Evolutionary conservation across 2,113 vertebrate genomes (phyloP).

Genomic region (Leucopsar rothschildi): DNA sequence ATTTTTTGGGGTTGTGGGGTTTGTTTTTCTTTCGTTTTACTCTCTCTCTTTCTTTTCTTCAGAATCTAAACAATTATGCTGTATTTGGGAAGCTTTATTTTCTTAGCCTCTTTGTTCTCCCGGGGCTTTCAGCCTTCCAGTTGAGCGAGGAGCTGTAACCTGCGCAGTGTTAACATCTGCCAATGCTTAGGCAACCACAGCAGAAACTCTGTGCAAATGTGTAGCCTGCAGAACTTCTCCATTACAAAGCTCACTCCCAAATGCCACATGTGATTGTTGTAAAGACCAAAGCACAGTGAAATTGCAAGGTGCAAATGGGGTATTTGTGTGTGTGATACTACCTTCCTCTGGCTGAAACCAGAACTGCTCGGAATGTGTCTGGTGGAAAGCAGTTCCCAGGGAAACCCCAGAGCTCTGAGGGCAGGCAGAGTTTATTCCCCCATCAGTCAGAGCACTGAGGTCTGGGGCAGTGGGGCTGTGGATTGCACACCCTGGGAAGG

Average conservation of each 20-base stretch:
- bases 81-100: neutral
- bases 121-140: neutral
- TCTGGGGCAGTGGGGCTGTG: neutral
- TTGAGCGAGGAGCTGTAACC: neutral
- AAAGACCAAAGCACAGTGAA: neutral
- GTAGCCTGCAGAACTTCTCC: neutral
- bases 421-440: neutral
- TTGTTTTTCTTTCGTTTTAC: neutral
- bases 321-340: neutral
- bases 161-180: neutral
- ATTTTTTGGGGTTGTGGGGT: neutral
- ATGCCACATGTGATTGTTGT: rapidly evolving
- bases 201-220: neutral
- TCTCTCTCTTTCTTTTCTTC: neutral
- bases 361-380: neutral
- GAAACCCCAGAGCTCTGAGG: neutral
- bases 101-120: neutral
- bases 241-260: neutral
- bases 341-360: neutral
- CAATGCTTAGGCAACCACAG: neutral
- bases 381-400: neutral
- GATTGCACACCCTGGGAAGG: rapidly evolving
- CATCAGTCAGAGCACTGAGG: rapidly evolving
- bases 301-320: neutral
- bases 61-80: neutral